Conservation (phyloP, 1,140 invertebrate species). For the Thalassaphorura encarpata region DNA sequence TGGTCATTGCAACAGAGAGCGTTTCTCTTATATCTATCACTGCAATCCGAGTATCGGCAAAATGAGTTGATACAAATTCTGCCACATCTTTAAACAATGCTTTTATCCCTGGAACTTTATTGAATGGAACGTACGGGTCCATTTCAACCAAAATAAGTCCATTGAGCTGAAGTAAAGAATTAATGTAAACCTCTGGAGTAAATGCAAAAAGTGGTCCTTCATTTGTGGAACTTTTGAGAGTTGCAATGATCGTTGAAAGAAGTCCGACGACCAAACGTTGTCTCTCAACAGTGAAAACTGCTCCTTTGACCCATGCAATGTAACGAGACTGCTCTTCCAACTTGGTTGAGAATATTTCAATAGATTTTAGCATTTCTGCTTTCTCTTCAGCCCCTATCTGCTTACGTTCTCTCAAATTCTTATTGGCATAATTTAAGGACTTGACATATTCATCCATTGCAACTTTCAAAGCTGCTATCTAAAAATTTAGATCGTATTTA, state of each 20-base stretch:
- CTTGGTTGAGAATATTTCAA: constrained; percentile 47
- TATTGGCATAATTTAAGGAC: constrained; percentile 44
- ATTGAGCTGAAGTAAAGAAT: constrained; percentile 56
- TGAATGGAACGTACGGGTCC: constrained; percentile 51
- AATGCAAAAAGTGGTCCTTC: constrained; percentile 60
- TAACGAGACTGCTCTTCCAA: constrained; percentile 47
- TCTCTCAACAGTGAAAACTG: constrained; percentile 50
- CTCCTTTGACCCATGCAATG: constrained; percentile 53
- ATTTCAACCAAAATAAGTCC: constrained; percentile 50
- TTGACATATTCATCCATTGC: constrained; percentile 48
- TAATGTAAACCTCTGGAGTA: constrained; percentile 70
- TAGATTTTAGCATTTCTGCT: constrained; percentile 42
- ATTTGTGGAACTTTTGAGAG: constrained; percentile 47
- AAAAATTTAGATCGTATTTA: background rate
- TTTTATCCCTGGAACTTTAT: constrained; percentile 45
- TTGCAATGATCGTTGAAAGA: constrained; percentile 46
- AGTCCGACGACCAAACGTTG: constrained; percentile 51
- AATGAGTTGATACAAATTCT: constrained; percentile 62
- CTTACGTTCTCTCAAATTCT: constrained; percentile 35
- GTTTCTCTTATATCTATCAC: constrained; percentile 64
- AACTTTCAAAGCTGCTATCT: constrained; percentile 41
- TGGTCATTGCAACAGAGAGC: constrained; percentile 62
- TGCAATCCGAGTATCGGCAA: constrained; percentile 62
- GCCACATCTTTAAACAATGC: constrained; percentile 51
- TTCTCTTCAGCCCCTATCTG: constrained; percentile 34